phyloP scores from a whole-genome alignment of 2,797 vertebrate species.

The Cryptoprocta ferox region DNA sequence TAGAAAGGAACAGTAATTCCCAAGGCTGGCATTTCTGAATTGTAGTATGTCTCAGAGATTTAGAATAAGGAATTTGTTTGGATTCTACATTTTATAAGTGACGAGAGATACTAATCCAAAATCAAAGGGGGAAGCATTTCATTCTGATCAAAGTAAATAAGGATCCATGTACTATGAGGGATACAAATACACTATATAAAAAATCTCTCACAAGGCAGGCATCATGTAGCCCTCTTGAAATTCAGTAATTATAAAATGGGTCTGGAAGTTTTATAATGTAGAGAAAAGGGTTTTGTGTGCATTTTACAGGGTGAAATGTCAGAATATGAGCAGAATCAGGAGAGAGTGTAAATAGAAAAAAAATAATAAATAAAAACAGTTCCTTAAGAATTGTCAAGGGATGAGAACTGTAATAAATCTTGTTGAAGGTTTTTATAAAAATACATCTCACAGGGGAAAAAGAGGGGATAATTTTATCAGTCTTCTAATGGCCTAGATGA shows the following conservation, averaged over 20 bases:
- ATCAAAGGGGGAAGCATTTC: not conserved
- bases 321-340: not conserved
- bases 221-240: not conserved
- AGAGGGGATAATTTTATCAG: not conserved
- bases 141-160: not conserved
- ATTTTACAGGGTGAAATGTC: not conserved
- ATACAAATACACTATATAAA: not conserved
- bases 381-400: not conserved
- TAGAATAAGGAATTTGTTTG: not conserved
- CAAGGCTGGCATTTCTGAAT: not conserved
- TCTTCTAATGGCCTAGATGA: not conserved
- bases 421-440: not conserved
- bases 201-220: not conserved
- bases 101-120: not conserved
- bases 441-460: not conserved
- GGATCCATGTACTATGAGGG: not conserved
- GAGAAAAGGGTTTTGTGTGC: not conserved
- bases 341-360: not conserved
- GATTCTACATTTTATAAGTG: not conserved
- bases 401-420: not conserved
- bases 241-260: not conserved
- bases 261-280: not conserved
- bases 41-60: slow-evolving; percentile 8
- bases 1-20: not conserved
- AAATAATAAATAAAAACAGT: not conserved